Base-by-base conservation (phyloP, 2,888 invertebrate species). In the Molorchus minor region DNA sequence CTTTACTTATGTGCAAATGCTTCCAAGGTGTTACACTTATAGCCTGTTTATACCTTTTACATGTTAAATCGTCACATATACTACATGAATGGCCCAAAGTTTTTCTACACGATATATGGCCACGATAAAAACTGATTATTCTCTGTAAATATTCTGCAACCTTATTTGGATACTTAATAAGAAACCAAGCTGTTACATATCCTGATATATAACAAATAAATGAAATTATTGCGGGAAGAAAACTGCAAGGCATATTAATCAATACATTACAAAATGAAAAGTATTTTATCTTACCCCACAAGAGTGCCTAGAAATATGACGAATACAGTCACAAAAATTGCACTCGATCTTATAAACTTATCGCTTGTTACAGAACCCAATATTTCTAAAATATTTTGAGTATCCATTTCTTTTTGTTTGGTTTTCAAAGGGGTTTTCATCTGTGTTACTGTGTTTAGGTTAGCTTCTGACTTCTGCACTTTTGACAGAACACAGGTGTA, bases 1-100 rank as follows among this genome's bases (percentile, higher is more conserved):
- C 88, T 74, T 86, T 84, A 56, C 88, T 87, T 72, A 93, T 83
- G 62, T 83, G 82, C 1, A 91, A 78, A 59, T 86, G 85, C 49
- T 84, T 85, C 90, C 90, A 91, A 49, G 91, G 90, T 2, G 62
- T 68, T 8, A 88, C 84, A 20, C 81, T 72, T 21, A 80, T 74
- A 53, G 79, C 72, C 33, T 82, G 76, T 67, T 85, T 84, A 77
- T 88, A 87, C 43, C 88, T 81, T 49, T 80, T 80, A 73, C 88
- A 88, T 36, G 83, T 81, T 36, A 82, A 80, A 53, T 83, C 83
- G 54, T 87, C 87, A 77, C 88, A 88, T 44, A 88, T 84, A 65
- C 82, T 82, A 77, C 88, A 88, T n/a, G 75, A 72, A 16, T 65
- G 63, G 40, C 62, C 69, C 41, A 71, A 56, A 17, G 58, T 60